phyloP scores from a whole-genome alignment of 2,113 vertebrate species.

The zebrafish (Danio rerio) region DNA sequence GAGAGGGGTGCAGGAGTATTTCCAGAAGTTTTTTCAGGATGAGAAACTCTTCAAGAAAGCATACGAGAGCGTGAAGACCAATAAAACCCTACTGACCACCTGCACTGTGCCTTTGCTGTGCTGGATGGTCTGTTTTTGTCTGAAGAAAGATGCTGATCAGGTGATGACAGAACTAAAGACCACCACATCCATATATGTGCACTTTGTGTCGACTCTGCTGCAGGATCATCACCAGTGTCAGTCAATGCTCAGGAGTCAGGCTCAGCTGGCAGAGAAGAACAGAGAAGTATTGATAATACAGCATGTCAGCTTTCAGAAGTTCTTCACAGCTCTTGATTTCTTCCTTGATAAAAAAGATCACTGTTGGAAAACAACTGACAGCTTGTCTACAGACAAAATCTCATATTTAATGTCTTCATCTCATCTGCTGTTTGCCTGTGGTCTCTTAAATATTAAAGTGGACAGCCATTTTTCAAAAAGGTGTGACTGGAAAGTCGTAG shows the following conservation, averaged over 20 bases:
- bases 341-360: not conserved
- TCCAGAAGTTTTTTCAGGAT: constrained; percentile 17
- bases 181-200: not conserved
- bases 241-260: not conserved
- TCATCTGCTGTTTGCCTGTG: constrained; percentile 25
- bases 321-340: constrained; percentile 56
- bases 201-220: constrained; percentile 31
- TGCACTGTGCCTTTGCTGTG: constrained; percentile 17
- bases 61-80: not conserved
- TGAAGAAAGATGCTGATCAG: not conserved
- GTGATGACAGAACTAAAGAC: constrained; percentile 16
- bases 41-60: not conserved
- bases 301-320: constrained; percentile 60
- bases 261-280: constrained; percentile 16
- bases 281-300: not conserved
- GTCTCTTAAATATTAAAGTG: constrained; percentile 5
- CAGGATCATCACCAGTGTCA: not conserved
- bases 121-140: constrained; percentile 22
- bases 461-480: not conserved
- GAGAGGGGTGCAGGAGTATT: constrained; percentile 26
- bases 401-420: not conserved
- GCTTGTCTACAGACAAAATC: not conserved
- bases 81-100: not conserved
- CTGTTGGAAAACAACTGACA: not conserved
- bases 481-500: not conserved